These are phyloP conservation scores for Austrolebias charrua DNA, from an alignment of 2,797 vertebrate genomes.

Conservation along the genomic window DNA sequence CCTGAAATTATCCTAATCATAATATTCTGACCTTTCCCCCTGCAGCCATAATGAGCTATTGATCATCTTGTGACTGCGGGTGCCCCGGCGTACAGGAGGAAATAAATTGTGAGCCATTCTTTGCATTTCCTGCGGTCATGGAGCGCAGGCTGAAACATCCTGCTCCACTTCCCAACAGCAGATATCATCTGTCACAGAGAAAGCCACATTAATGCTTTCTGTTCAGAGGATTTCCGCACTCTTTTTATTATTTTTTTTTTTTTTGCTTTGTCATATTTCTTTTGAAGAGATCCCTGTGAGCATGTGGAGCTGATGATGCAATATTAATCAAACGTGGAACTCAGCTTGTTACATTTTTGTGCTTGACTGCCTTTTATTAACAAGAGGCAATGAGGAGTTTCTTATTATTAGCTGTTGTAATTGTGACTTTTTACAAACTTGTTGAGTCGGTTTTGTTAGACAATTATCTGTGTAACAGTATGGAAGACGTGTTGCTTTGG, in stretches of 20 bases:
- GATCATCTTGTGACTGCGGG: slow-evolving; percentile 58
- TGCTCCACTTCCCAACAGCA: slow-evolving; percentile 62
- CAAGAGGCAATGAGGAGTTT: slow-evolving; percentile 11
- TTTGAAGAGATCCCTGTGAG: slow-evolving; percentile 39
- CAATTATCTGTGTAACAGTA: background rate
- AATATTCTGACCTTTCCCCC: slow-evolving; percentile 53
- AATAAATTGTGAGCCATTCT: slow-evolving; percentile 60
- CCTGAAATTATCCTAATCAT: slow-evolving; percentile 53
- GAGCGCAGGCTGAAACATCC: slow-evolving; percentile 64
- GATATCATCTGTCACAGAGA: slow-evolving; percentile 67
- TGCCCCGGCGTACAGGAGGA: slow-evolving; percentile 45
- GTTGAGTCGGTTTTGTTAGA: background rate
- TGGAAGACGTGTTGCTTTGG: background rate
- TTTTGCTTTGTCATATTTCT: background rate
- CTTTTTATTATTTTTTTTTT: slow-evolving; percentile 19
- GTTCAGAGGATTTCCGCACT: slow-evolving; percentile 46
- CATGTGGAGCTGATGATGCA: slow-evolving; percentile 17
- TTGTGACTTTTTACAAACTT: background rate
- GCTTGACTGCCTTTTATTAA: slow-evolving; percentile 14
- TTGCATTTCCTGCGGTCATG: slow-evolving; percentile 60
- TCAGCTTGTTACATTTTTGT: slow-evolving; percentile 30
- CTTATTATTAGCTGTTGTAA: slow-evolving; percentile 5
- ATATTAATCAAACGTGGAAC: slow-evolving; percentile 41
- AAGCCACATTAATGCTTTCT: slow-evolving; percentile 61
- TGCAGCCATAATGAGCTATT: slow-evolving; percentile 68